phyloP scores from a whole-genome alignment of 2,888 invertebrate species.

The Melanargia galathea region DNA sequence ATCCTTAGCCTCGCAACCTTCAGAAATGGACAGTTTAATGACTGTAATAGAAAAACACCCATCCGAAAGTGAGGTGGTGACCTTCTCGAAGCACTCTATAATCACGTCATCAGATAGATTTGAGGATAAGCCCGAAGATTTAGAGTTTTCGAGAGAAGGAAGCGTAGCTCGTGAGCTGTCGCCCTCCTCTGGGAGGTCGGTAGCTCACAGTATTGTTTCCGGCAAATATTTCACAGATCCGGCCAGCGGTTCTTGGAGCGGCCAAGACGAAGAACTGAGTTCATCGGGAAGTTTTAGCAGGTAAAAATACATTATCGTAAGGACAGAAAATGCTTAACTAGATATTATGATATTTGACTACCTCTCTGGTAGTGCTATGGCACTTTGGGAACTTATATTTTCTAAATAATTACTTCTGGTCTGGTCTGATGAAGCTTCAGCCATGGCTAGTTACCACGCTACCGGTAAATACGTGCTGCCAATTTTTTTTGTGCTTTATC shows the following conservation, averaged over 20 bases:
- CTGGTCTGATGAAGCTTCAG: too few relatives aligned
- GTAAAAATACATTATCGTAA: constrained; percentile 46
- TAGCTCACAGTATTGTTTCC: constrained; percentile 74
- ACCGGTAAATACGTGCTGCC: too few relatives aligned
- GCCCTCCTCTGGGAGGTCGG: constrained; percentile 78
- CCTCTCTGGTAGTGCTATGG: too few relatives aligned
- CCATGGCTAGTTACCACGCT: too few relatives aligned
- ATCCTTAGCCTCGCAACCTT: constrained; percentile 77
- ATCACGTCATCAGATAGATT: constrained; percentile 51
- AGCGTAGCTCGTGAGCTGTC: constrained; percentile 75
- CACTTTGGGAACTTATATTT: too few relatives aligned
- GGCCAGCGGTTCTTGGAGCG: constrained; percentile 80
- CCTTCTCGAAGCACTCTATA: constrained; percentile 65
- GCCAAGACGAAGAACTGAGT: constrained; percentile 78
- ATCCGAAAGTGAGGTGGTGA: constrained; percentile 76
- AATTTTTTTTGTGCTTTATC: too few relatives aligned
- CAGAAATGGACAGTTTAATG: constrained; percentile 77
- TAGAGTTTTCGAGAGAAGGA: constrained; percentile 70
- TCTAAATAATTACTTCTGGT: too few relatives aligned
- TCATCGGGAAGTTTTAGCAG: constrained; percentile 80
- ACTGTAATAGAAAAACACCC: constrained; percentile 71
- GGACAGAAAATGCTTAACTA: not conserved
- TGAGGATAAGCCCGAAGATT: constrained; percentile 68
- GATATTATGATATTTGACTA: too few relatives aligned
- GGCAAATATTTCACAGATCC: constrained; percentile 82